Conservation (phyloP, 2,797 vertebrate genomes). For the Syndactyla subalaris region DNA sequence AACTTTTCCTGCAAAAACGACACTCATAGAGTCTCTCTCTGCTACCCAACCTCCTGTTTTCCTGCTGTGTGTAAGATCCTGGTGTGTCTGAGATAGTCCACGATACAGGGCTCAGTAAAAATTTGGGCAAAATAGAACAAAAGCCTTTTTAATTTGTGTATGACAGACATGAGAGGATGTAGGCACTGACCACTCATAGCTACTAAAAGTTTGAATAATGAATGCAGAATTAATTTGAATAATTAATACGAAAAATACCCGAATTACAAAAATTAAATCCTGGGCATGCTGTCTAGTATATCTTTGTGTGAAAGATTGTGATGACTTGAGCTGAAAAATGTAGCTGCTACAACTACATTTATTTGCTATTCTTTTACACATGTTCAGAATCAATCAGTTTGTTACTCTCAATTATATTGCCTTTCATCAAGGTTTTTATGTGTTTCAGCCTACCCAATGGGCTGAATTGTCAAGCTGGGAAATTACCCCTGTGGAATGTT, state of each 20-base stretch:
- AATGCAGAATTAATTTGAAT: background rate
- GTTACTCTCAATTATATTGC: background rate
- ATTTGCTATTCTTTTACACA: background rate
- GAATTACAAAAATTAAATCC: background rate
- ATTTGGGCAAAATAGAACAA: background rate
- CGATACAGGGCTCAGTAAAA: background rate
- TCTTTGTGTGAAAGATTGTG: background rate
- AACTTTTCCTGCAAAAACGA: background rate
- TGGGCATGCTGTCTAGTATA: background rate
- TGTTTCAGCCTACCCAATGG: background rate
- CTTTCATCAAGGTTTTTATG: constrained; percentile 8
- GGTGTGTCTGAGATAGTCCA: background rate
- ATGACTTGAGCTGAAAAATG: background rate
- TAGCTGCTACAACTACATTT: background rate
- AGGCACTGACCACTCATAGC: background rate
- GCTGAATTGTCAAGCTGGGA: background rate
- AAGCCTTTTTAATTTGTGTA: background rate
- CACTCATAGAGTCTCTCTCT: background rate
- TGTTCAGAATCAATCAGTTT: background rate
- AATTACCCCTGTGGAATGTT: background rate
- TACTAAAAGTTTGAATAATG: background rate
- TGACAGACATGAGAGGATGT: background rate
- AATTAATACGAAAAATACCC: background rate
- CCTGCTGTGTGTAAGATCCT: background rate
- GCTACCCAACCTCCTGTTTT: background rate